These are phyloP conservation scores for Brienomyrus brachyistius DNA, from an alignment of 2,113 vertebrate species.

Conservation along the genomic window DNA sequence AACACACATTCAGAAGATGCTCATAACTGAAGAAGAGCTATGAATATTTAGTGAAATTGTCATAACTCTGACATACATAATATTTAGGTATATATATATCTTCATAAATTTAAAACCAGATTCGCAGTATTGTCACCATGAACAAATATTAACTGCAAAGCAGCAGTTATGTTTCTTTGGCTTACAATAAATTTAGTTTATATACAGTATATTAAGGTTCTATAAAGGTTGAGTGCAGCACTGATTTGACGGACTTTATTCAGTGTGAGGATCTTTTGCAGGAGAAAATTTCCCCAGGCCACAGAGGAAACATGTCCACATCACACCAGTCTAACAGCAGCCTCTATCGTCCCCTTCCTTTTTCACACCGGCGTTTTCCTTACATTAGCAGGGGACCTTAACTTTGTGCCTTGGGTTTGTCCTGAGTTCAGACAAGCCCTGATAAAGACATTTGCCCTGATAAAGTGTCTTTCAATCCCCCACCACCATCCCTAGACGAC, in stretches of 20 bases:
- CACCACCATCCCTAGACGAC: background rate
- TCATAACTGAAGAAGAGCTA: background rate
- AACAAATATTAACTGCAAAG: background rate
- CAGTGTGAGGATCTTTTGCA: background rate
- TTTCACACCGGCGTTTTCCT: background rate
- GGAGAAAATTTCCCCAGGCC: background rate
- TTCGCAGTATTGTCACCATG: background rate
- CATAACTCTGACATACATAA: background rate
- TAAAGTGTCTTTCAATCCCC: background rate
- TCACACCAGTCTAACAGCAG: background rate
- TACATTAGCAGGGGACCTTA: background rate
- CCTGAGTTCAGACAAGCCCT: constrained; percentile 1
- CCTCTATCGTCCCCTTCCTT: background rate
- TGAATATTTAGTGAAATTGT: background rate
- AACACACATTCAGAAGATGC: background rate
- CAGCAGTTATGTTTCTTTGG: background rate
- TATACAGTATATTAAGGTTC: background rate
- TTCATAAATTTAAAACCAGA: background rate
- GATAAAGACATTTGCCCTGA: background rate
- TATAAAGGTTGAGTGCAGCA: background rate
- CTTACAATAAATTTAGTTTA: background rate
- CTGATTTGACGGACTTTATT: background rate
- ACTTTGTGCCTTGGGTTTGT: background rate
- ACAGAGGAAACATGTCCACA: background rate
- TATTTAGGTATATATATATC: background rate